phyloP scores from a whole-genome alignment of 2,797 vertebrate species.

The Myiothlypis chrysogaster region DNA sequence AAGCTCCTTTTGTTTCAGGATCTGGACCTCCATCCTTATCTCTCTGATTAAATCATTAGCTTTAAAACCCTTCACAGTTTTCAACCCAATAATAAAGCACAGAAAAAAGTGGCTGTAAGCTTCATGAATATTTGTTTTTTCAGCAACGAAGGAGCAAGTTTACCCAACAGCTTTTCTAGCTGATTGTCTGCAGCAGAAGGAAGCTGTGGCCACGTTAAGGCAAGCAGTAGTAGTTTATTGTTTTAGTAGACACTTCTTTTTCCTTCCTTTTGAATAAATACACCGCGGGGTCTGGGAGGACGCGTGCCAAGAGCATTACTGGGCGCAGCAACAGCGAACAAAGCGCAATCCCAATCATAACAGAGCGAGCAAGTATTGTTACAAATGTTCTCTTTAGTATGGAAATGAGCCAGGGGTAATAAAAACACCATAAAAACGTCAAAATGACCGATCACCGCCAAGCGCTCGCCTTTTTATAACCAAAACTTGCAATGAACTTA shows the following conservation, averaged over 20 bases:
- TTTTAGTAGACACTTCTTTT: conserved; percentile 68
- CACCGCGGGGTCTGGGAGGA: conserved; percentile 29
- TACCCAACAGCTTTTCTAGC: conserved; percentile 42
- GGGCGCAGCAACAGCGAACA: conserved; percentile 35
- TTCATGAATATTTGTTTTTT: conserved; percentile 62
- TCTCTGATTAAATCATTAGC: neutral
- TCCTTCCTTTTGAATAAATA: conserved; percentile 65
- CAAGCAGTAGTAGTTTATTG: conserved; percentile 55
- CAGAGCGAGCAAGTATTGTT: conserved; percentile 48
- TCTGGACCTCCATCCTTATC: neutral
- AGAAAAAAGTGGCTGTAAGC: neutral
- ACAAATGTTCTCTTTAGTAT: conserved; percentile 58
- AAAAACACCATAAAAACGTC: conserved; percentile 68
- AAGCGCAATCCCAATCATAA: conserved; percentile 33
- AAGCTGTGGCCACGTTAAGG: conserved; percentile 29
- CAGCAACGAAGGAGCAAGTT: conserved; percentile 34
- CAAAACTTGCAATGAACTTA: conserved; percentile 45
- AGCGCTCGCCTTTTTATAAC: conserved; percentile 33
- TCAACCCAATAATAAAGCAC: neutral
- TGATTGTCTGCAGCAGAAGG: conserved; percentile 30
- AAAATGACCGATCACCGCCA: conserved; percentile 54
- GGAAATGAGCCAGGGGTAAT: conserved; percentile 69
- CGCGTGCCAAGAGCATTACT: conserved; percentile 50
- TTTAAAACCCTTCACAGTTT: neutral
- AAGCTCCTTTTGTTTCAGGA: neutral